Evolutionary conservation across 1,140 invertebrate genomes (phyloP), one percentile per base, ranked within the genome.

Genomic region (Cepaea nemoralis): DNA sequence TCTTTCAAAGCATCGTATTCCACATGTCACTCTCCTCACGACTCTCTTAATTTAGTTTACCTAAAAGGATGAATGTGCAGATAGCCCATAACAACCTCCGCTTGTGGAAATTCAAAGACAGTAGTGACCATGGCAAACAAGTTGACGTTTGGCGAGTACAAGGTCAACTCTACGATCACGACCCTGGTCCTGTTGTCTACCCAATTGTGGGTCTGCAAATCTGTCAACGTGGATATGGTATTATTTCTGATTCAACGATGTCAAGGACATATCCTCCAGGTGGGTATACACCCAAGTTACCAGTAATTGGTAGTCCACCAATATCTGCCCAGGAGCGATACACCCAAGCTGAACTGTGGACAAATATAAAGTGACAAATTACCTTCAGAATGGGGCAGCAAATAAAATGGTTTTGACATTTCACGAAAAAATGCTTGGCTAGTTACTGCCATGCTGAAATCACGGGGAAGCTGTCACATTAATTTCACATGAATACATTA

Each of bases 181-280:
- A 91, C 91, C 84, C 93, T 83, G 0, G 93, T 93, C 42, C 88
- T 84, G 40, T 87, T 80, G 82, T 93, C 93, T 8, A 93, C 91
- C 93, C 93, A 93, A 48, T 90, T 79, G 48, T 87, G 76, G 8
- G 83, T 80, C 67, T 92, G 76, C 12, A 93, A 82, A 10, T 86
- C 73, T 0, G 86, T 79, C 5, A 93, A 69, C 33, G 88, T 88
- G 24, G 85, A 70, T 39, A 78, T 84, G 0, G 92, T 86, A 35
- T 89, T 83, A 19, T 85, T 77, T 55, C 80, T 82, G 10, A 86
- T 10, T 92, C 92, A 48, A 86, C 86, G 27, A 93, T 81, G 77
- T 91, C 90, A 5, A 91, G 85, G 3, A 93, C 85, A 83, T 93
- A 93, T 0, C 93, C 93, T 37, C 93, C 93, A 59, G 92, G 92